These are phyloP conservation scores for Bolborhynchus lineola DNA, from an alignment of 2,113 vertebrate species.

Conservation along the genomic window DNA sequence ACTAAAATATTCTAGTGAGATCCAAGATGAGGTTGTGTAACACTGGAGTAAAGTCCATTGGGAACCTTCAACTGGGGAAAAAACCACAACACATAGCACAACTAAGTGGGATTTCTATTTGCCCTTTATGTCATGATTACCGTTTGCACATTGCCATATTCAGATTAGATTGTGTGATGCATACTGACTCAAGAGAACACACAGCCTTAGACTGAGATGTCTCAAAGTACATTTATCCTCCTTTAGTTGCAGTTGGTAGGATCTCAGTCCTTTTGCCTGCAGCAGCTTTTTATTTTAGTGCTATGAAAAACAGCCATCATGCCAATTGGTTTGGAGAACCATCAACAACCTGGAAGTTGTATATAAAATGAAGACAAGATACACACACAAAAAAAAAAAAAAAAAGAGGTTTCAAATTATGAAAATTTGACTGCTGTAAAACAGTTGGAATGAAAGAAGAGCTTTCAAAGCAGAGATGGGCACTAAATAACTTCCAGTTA, in stretches of 20 bases:
- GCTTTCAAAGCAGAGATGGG: slow-evolving; percentile 12
- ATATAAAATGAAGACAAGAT: slow-evolving; percentile 35
- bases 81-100: not conserved
- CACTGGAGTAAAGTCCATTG: not conserved
- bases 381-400: not conserved
- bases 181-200: not conserved
- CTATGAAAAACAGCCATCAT: slow-evolving; percentile 34
- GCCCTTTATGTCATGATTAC: not conserved
- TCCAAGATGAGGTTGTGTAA: not conserved
- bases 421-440: slow-evolving; percentile 34
- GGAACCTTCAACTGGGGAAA: not conserved
- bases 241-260: not conserved
- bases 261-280: not conserved
- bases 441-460: not conserved
- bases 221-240: not conserved
- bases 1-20: not conserved
- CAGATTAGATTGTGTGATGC: not conserved
- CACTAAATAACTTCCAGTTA: slow-evolving; percentile 21
- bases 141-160: not conserved
- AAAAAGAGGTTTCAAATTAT: not conserved
- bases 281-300: slow-evolving; percentile 44
- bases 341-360: slow-evolving; percentile 25
- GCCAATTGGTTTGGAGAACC: slow-evolving; percentile 3
- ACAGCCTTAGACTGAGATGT: not conserved
- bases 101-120: not conserved